Base-by-base conservation (phyloP, 2,797 vertebrate genomes). In the Emydoidea blandingii region DNA sequence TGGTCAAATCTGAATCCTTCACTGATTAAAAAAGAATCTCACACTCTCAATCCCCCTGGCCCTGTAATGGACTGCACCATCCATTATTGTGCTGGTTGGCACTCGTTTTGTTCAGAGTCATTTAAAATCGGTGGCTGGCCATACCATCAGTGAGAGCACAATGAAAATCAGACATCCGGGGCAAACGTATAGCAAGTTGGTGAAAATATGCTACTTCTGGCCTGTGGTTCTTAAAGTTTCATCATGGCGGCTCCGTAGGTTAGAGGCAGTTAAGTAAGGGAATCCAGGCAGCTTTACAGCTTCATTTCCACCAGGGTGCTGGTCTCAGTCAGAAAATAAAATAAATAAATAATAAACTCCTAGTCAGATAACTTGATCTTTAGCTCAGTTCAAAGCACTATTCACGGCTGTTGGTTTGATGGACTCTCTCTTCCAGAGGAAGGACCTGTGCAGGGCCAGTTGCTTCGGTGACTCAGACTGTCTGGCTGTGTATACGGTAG, bases 1-100 rank as follows among this genome's bases (percentile, higher is more conserved):
- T 98, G 96, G 92, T 97, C 95, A 96, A 97, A 97, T 96, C 98
- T 74, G 97, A 97, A 89, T 97, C 94, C 94, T 96, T 97, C 68
- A 54, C 25, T 0, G 93, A 86, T 34, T 93, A 84, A 54, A 96
- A 93, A 97, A 23, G 89, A 91, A 57, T 92, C 93, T 14, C 2
- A 79, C 1, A 0, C 8, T 79, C 68, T 59, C 72, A 16, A 41
- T 82, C 81, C 89, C 4, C 4, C 65, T 68, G 4, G 49, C 62
- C 86, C 65, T 47, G 7, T 90, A 88, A 68, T 9, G 62, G 56
- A 93, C 90, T 16, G 52, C 12, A 47, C 23, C 65, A 82, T 44
- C 50, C 57, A 5, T 79, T 78, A 88, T 87, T 57, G 76, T 95
- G 50, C 78, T 87, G 78, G 93, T 93, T 6, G 74, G 41, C 44